A percentile compares a stretch with the other conserved stretches of the same genome.
phyloP scores from a whole-genome alignment of 1,140 invertebrate species.

The Archivesica marissinica region DNA sequence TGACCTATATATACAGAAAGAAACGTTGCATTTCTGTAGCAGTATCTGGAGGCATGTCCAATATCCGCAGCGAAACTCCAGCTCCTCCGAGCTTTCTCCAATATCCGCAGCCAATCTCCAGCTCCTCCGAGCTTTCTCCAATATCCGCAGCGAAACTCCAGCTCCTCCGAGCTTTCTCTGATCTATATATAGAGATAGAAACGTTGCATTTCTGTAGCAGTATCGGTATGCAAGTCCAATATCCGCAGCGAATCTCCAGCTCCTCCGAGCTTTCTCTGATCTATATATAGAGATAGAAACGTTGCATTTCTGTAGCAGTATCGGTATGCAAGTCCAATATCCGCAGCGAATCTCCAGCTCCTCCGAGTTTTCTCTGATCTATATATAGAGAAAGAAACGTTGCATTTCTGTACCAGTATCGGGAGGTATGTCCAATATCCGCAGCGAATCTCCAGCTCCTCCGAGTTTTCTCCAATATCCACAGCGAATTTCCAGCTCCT shows the following conservation, averaged over 20 bases:
- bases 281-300: not conserved
- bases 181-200: no score
- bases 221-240: slow-evolving; percentile 87
- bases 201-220: slow-evolving; percentile 90
- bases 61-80: slow-evolving; percentile 86
- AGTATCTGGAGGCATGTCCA: slow-evolving; percentile 87
- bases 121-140: no score
- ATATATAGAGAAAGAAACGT: no score
- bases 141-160: no score
- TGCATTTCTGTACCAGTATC: slow-evolving; percentile 89
- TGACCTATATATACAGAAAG: not conserved
- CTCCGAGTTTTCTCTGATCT: not conserved
- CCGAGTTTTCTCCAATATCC: no score
- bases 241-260: slow-evolving; percentile 86
- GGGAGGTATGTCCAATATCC: slow-evolving; percentile 88
- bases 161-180: no score
- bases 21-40: slow-evolving; percentile 89
- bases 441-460: slow-evolving; percentile 83
- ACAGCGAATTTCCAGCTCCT: no score
- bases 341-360: slow-evolving; percentile 85
- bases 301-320: slow-evolving; percentile 89
- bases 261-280: not conserved
- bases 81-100: slow-evolving; percentile 11
- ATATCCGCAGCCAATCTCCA: no score
- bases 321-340: slow-evolving; percentile 87